These are phyloP conservation scores for Drosophila subsilvestris DNA, from an alignment of 2,888 invertebrate species.

Conservation along the genomic window DNA sequence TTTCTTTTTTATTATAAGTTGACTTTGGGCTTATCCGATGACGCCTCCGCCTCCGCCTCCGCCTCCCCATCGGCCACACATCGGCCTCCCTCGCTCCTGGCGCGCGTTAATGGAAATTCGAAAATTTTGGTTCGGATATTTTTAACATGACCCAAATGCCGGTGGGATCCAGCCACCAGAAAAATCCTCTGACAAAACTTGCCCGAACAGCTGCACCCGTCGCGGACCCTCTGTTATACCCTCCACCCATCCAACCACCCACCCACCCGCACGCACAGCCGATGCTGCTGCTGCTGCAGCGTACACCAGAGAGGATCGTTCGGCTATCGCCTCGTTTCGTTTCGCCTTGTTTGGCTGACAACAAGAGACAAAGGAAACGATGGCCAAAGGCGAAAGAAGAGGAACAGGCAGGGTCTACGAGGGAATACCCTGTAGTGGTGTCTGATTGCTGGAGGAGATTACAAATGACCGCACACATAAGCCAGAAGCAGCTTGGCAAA, in stretches of 20 bases:
- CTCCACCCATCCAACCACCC: slow-evolving; percentile 19
- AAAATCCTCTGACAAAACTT: slow-evolving; percentile 45
- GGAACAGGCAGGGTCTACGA: not conserved
- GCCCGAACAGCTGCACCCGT: slow-evolving; percentile 40
- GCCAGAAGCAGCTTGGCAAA: not conserved
- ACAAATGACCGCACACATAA: not conserved
- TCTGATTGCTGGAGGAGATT: not conserved
- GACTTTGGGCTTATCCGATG: slow-evolving; percentile 15
- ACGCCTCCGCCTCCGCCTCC: slow-evolving; percentile 10
- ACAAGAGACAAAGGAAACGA: slow-evolving; percentile 33
- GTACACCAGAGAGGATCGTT: slow-evolving; percentile 22
- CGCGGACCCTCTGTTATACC: slow-evolving; percentile 7
- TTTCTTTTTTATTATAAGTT: not conserved
- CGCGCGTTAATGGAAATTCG: slow-evolving; percentile 55
- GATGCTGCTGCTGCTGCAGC: not conserved
- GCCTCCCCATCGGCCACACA: too few species aligned
- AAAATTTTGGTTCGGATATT: slow-evolving; percentile 61
- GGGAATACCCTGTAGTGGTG: not conserved
- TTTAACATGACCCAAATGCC: slow-evolving; percentile 71
- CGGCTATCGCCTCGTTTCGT: slow-evolving; percentile 6
- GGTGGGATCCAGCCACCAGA: slow-evolving; percentile 47
- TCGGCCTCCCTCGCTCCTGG: slow-evolving; percentile 55
- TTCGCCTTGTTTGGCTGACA: slow-evolving; percentile 18
- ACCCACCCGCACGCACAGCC: not conserved
- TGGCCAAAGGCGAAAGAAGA: slow-evolving; percentile 12